These are phyloP conservation scores for Astropecten irregularis DNA, from an alignment of 53 echinoderm and acorn worm genomes.

Conservation along the genomic window DNA sequence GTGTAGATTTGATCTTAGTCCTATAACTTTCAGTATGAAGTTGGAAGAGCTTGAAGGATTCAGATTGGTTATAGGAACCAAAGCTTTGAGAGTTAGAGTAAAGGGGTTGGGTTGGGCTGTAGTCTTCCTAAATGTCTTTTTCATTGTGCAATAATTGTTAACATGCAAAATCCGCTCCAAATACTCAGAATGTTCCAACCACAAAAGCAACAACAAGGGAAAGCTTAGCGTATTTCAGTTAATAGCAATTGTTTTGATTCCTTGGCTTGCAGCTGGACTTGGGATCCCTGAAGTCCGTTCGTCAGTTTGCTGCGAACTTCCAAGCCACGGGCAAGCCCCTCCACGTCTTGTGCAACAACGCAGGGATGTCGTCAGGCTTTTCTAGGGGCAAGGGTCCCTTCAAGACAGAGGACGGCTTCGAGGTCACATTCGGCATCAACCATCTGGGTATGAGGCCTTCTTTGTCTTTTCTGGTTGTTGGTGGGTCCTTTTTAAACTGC, in stretches of 20 bases:
- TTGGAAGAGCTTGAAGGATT: background rate
- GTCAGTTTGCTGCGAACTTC: conserved; percentile 78
- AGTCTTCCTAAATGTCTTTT: too few species aligned
- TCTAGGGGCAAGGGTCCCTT: background rate
- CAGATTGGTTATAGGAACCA: too few species aligned
- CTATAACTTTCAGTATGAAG: background rate
- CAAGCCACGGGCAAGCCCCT: conserved; percentile 73
- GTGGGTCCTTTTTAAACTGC: background rate
- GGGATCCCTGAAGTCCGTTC: conserved; percentile 74
- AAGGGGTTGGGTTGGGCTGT: too few species aligned
- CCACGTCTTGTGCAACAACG: conserved; percentile 86
- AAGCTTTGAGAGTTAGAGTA: too few species aligned
- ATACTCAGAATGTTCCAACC: too few species aligned
- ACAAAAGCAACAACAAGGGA: too few species aligned
- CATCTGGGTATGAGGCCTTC: conserved; percentile 70
- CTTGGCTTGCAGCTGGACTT: conserved; percentile 71
- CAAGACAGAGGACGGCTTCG: conserved; percentile 86
- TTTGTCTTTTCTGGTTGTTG: background rate
- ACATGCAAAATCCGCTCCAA: too few species aligned
- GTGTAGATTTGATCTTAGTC: conserved; percentile 46
- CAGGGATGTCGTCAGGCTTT: conserved; percentile 66
- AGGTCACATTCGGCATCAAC: conserved; percentile 79
- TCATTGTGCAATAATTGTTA: too few species aligned
- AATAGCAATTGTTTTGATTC: too few species aligned
- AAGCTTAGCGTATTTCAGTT: too few species aligned